A percentile compares a stretch with the other conserved stretches of the same genome.
These are phyloP conservation scores for Poecile atricapillus DNA, from an alignment of 2,113 vertebrate species.

Conservation along the genomic window DNA sequence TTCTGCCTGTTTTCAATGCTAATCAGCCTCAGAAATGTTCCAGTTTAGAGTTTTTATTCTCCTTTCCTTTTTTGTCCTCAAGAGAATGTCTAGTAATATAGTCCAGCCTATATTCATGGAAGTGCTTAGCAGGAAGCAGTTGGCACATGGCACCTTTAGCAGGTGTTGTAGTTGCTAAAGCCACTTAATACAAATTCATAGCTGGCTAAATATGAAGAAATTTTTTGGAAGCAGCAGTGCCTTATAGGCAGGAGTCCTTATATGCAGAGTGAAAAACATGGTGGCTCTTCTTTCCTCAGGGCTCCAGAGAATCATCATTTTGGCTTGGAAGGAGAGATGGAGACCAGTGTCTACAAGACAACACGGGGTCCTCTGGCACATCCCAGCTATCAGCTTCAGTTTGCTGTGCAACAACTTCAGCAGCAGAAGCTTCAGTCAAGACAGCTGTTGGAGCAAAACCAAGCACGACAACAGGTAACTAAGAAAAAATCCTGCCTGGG, in stretches of 20 bases:
- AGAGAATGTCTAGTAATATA: neutral
- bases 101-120: neutral
- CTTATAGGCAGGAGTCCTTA: neutral
- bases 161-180: neutral
- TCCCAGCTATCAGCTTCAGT: slow-evolving; percentile 81
- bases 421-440: slow-evolving; percentile 83
- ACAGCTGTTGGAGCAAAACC: slow-evolving; percentile 82
- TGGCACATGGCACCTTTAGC: neutral
- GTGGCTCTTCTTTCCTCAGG: slow-evolving; percentile 61
- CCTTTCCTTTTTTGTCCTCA: neutral
- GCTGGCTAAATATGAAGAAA: neutral
- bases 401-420: slow-evolving; percentile 87
- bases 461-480: slow-evolving; percentile 80
- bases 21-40: neutral
- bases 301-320: slow-evolving; percentile 57
- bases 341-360: slow-evolving; percentile 59
- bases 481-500: neutral
- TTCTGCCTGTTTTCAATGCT: neutral
- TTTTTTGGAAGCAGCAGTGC: neutral
- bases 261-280: neutral
- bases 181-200: neutral
- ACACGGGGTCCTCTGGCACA: slow-evolving; percentile 63
- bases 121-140: neutral
- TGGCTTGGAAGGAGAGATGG: slow-evolving; percentile 71
- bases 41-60: neutral